These are phyloP conservation scores for Etia nguti DNA, from an alignment of 2,113 vertebrate genomes.

Conservation along the genomic window DNA sequence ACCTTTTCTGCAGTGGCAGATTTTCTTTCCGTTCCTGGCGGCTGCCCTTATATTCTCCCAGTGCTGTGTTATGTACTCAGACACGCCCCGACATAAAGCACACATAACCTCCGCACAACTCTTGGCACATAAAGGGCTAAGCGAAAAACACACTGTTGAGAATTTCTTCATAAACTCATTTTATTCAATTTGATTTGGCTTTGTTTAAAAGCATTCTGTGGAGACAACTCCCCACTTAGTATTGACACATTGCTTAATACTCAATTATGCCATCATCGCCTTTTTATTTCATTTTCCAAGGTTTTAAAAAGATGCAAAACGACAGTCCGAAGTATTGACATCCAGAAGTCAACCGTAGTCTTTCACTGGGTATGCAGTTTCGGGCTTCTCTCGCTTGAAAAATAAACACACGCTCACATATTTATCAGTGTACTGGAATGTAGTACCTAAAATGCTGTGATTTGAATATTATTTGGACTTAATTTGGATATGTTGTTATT, in stretches of 20 bases:
- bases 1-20: background rate
- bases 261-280: background rate
- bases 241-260: slow-evolving; percentile 23
- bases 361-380: background rate
- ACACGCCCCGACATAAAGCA: background rate
- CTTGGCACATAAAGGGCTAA: background rate
- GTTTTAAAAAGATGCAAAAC: background rate
- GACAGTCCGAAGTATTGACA: background rate
- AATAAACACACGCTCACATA: background rate
- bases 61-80: background rate
- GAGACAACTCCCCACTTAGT: background rate
- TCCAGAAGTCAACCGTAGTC: slow-evolving; percentile 3
- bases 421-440: background rate
- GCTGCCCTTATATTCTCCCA: background rate
- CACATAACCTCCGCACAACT: background rate
- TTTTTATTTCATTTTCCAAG: slow-evolving; percentile 18
- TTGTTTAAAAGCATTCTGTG: background rate
- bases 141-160: background rate
- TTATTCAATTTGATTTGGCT: background rate
- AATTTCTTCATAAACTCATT: background rate
- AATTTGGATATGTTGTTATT: background rate
- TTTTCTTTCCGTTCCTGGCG: background rate
- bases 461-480: background rate
- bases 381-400: background rate
- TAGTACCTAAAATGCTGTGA: background rate